Conservation (phyloP, 2,113 vertebrate species). For the Ptilorrhoa leucosticta region DNA sequence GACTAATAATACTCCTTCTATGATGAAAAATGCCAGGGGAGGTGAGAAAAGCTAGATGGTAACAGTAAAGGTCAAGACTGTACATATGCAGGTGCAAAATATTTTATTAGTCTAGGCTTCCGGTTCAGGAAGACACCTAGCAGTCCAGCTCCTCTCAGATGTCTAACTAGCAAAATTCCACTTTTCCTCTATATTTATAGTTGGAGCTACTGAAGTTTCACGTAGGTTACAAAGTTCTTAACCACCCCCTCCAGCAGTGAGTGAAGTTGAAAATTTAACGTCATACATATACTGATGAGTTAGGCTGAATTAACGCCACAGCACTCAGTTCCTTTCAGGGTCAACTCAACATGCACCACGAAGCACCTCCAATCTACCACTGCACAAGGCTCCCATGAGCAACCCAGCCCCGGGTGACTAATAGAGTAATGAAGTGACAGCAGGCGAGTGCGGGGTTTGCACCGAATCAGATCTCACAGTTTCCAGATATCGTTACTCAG, state of each 20-base stretch:
- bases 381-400: not conserved
- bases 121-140: not conserved
- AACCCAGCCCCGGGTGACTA: not conserved
- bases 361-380: not conserved
- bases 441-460: rapidly evolving
- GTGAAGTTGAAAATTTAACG: not conserved
- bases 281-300: not conserved
- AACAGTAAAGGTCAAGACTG: not conserved
- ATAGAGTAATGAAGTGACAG: not conserved
- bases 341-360: not conserved
- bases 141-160: not conserved
- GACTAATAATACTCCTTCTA: not conserved
- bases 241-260: not conserved
- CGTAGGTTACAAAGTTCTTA: not conserved
- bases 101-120: not conserved
- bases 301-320: not conserved
- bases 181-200: not conserved
- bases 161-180: not conserved
- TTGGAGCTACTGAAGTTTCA: not conserved
- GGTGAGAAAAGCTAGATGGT: not conserved
- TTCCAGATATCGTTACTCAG: not conserved
- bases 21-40: not conserved
- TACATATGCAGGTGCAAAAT: not conserved
- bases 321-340: not conserved
- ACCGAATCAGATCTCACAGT: not conserved